Percentiles rank a stretch among this genome's conserved stretches.
These are phyloP conservation scores for Heliconius congener DNA, from an alignment of 1,140 invertebrate genomes.

Conservation along the genomic window DNA sequence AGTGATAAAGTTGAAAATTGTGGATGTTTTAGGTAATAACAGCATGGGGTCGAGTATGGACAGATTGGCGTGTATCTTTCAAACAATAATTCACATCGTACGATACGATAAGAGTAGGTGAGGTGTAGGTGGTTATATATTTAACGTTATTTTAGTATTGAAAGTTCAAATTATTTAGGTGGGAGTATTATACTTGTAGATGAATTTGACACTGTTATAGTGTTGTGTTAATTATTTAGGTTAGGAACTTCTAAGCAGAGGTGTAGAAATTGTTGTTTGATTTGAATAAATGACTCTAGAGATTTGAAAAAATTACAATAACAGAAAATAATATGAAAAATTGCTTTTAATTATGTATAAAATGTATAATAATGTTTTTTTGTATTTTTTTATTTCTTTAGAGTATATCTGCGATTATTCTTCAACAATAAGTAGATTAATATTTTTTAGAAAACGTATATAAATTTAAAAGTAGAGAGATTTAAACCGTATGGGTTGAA, in stretches of 20 bases:
- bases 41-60: conserved; percentile 21
- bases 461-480: too few relatives aligned
- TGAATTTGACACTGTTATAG: neutral
- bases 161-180: neutral
- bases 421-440: too few relatives aligned
- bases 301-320: too few relatives aligned
- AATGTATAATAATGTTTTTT: too few relatives aligned
- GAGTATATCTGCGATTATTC: too few relatives aligned
- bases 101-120: conserved; percentile 10
- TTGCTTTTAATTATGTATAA: too few relatives aligned
- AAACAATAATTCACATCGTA: conserved; percentile 23
- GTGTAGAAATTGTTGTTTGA: neutral
- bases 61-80: conserved; percentile 33
- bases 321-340: too few relatives aligned
- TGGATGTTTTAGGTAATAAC: neutral
- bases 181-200: neutral
- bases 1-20: neutral
- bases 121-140: neutral
- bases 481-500: too few relatives aligned
- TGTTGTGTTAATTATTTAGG: neutral
- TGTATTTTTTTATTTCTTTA: too few relatives aligned
- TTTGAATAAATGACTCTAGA: neutral
- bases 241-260: neutral
- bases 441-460: too few relatives aligned
- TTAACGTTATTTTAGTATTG: neutral